Percentiles rank a stretch among this genome's conserved stretches.
Conservation (phyloP, 2,113 vertebrate species). For the Theristicus caerulescens region DNA sequence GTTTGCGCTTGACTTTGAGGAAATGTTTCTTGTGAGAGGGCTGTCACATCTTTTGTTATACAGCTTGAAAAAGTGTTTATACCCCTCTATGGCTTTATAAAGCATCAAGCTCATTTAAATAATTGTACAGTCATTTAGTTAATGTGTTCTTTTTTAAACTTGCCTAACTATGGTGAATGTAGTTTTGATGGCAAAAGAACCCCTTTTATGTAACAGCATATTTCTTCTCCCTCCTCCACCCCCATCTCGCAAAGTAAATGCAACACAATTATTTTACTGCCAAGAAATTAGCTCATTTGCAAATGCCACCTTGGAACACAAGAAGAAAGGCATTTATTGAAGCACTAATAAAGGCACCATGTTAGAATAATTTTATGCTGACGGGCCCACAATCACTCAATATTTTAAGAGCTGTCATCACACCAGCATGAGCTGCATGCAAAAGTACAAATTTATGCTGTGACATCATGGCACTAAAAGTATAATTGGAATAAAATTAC, state of each 20-base stretch:
- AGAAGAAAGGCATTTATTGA: constrained; percentile 86
- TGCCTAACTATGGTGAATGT: constrained; percentile 69
- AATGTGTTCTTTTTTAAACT: constrained; percentile 78
- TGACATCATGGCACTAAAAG: constrained; percentile 82
- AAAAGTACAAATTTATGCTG: constrained; percentile 84
- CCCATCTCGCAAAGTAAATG: constrained; percentile 74
- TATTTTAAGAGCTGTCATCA: constrained; percentile 87
- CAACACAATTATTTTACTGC: constrained; percentile 83
- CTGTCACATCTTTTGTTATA: constrained; percentile 64
- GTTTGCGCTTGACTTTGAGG: neutral
- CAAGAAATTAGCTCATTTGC: constrained; percentile 84
- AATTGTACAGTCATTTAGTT: constrained; percentile 82
- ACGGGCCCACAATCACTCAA: constrained; percentile 81
- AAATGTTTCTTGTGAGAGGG: constrained; percentile 25
- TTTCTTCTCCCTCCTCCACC: constrained; percentile 48
- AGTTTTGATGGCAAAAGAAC: constrained; percentile 80
- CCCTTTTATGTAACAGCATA: constrained; percentile 78
- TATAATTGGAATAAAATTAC: constrained; percentile 85
- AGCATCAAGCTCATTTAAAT: constrained; percentile 76
- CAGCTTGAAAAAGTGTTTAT: constrained; percentile 65
- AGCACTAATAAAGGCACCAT: constrained; percentile 82
- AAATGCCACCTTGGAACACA: constrained; percentile 81
- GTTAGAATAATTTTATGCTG: constrained; percentile 87
- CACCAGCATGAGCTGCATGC: constrained; percentile 81
- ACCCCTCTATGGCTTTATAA: constrained; percentile 67